Percentiles rank a stretch among this genome's conserved stretches.
These are phyloP conservation scores for Cotesia typhae DNA, from an alignment of 1,140 invertebrate genomes.

Conservation along the genomic window DNA sequence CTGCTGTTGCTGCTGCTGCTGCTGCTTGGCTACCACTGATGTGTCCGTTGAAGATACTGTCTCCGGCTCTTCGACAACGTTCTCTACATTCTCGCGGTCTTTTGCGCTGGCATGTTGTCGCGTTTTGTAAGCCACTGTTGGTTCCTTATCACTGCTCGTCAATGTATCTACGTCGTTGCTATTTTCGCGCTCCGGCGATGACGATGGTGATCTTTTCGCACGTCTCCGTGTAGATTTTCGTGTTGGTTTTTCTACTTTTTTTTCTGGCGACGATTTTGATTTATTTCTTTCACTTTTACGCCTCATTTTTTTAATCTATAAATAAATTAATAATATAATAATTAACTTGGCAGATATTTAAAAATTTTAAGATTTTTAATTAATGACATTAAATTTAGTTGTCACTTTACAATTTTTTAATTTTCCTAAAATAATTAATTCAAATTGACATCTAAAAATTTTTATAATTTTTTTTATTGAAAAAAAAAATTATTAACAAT, in stretches of 20 bases:
- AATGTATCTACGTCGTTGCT: slow-evolving; percentile 42
- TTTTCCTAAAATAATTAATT: too few species aligned
- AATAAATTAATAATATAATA: background rate
- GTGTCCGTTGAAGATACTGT: slow-evolving; percentile 38
- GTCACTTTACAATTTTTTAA: too few species aligned
- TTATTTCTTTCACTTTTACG: slow-evolving; percentile 65
- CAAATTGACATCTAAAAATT: too few species aligned
- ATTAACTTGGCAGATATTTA: too few species aligned
- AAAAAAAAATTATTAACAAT: too few species aligned
- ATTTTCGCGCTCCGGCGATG: slow-evolving; percentile 56
- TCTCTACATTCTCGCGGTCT: slow-evolving; percentile 23
- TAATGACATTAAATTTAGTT: too few species aligned
- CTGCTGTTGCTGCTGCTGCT: slow-evolving; percentile 1
- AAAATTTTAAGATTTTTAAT: too few species aligned
- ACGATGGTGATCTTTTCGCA: slow-evolving; percentile 54
- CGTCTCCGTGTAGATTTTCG: slow-evolving; percentile 59
- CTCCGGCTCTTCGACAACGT: slow-evolving; percentile 22
- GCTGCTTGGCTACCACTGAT: background rate
- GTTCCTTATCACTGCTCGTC: slow-evolving; percentile 40
- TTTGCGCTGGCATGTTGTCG: slow-evolving; percentile 14
- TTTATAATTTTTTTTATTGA: too few species aligned
- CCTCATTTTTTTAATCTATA: slow-evolving; percentile 52
- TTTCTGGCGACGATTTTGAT: slow-evolving; percentile 61
- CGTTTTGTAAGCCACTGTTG: slow-evolving; percentile 19
- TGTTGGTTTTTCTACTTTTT: slow-evolving; percentile 59